Percentiles rank a stretch among this genome's conserved stretches.
These are phyloP conservation scores for Leptoclinus maculatus DNA, from an alignment of 2,797 vertebrate genomes.

Conservation along the genomic window DNA sequence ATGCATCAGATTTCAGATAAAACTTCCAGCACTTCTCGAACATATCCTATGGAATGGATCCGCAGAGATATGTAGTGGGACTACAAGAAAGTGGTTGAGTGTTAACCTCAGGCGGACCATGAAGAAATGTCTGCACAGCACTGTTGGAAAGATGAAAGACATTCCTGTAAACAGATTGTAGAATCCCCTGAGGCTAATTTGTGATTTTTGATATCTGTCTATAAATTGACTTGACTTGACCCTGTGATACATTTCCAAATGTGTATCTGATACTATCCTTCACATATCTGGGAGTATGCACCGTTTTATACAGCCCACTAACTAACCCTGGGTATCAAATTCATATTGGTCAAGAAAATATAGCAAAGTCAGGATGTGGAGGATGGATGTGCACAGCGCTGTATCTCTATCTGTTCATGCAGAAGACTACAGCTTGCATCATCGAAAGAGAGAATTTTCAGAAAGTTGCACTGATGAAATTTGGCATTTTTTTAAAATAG, in stretches of 20 bases:
- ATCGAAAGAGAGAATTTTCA: background rate
- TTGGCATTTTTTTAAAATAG: background rate
- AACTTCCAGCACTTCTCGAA: background rate
- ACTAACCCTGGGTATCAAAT: constrained; percentile 14
- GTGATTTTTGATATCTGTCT: too few relatives aligned
- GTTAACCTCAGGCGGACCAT: constrained; percentile 11
- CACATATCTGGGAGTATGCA: background rate
- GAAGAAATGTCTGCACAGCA: constrained; percentile 15
- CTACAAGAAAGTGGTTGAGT: constrained; percentile 1
- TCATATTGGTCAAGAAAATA: too few relatives aligned
- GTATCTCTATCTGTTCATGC: constrained; percentile 4
- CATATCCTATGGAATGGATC: background rate
- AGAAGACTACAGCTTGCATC: background rate
- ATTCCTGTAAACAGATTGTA: constrained; percentile 1
- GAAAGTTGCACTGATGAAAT: background rate
- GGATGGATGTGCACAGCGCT: background rate
- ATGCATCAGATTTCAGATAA: background rate
- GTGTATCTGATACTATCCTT: constrained; percentile 14
- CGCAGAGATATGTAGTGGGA: constrained; percentile 1
- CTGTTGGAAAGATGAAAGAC: constrained; percentile 18
- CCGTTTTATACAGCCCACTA: constrained; percentile 18
- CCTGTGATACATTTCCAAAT: constrained; percentile 26
- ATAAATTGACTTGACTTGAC: background rate
- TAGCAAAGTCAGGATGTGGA: constrained; percentile 17
- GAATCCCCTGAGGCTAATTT: background rate